Conservation (phyloP, 2,797 vertebrate species). For the Borostomias antarcticus region DNA sequence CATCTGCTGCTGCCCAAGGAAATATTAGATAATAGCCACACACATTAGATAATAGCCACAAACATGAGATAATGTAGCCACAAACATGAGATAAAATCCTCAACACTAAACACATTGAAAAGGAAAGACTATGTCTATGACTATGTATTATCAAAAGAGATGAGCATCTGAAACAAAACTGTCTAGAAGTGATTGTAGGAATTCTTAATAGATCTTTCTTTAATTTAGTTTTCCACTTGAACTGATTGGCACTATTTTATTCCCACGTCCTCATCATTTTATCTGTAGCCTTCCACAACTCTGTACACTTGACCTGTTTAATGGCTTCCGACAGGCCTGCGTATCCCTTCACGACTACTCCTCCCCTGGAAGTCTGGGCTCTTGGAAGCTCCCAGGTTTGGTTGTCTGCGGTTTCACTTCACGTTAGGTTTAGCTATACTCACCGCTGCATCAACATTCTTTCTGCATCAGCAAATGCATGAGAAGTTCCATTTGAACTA, state of each 20-base stretch:
- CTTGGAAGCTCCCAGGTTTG: background rate
- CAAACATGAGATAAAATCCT: too few relatives aligned
- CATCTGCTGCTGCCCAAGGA: background rate
- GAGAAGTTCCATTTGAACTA: conserved; percentile 1
- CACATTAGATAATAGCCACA: background rate
- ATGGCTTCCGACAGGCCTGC: conserved; percentile 55
- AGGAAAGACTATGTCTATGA: too few relatives aligned
- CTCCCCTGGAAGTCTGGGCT: conserved; percentile 42
- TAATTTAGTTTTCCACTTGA: conserved; percentile 12
- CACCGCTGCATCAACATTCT: too few relatives aligned
- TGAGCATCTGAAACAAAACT: background rate
- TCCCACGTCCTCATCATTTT: conserved; percentile 32
- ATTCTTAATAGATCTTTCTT: background rate
- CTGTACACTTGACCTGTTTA: conserved; percentile 59
- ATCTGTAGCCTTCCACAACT: conserved; percentile 33
- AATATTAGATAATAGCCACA: background rate
- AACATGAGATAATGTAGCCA: too few relatives aligned
- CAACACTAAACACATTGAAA: too few relatives aligned
- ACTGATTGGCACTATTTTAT: conserved; percentile 23
- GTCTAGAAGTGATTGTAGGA: background rate
- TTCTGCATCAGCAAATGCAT: background rate
- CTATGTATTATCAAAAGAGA: too few relatives aligned
- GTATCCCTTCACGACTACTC: conserved; percentile 45
- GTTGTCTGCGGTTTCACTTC: background rate
- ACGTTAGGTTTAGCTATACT: too few relatives aligned